Evolutionary conservation across 2,797 vertebrate species (phyloP).

Genomic region (Sebastes vulpes): DNA sequence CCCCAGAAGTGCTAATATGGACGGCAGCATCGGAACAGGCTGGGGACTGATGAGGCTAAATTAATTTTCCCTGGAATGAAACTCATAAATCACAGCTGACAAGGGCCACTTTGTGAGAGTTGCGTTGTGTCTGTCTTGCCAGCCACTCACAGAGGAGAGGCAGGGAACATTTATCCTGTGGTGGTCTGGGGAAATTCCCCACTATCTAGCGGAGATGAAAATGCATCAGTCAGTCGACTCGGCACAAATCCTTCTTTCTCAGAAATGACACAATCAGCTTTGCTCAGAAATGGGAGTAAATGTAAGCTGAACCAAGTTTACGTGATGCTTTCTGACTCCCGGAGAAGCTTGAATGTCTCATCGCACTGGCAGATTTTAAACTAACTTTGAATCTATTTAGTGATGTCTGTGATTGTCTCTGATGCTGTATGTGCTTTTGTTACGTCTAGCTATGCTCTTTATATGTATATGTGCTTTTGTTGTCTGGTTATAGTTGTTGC

Average conservation of each 20-base stretch:
- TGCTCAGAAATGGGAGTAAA: conserved; percentile 15
- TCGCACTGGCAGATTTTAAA: neutral
- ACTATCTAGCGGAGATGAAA: conserved; percentile 51
- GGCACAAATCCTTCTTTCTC: conserved; percentile 34
- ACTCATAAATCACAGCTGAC: conserved; percentile 82
- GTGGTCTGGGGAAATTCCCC: conserved; percentile 71
- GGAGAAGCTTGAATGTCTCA: neutral
- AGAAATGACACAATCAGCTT: conserved; percentile 45
- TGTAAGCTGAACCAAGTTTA: neutral
- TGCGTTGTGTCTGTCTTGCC: conserved; percentile 72
- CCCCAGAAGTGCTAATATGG: conserved; percentile 78
- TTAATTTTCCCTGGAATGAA: conserved; percentile 84
- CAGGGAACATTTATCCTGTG: conserved; percentile 67
- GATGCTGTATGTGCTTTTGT: neutral
- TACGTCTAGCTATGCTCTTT: neutral
- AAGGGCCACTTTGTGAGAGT: conserved; percentile 77
- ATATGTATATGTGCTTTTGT: neutral
- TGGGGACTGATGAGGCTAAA: conserved; percentile 79
- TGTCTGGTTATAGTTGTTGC: neutral
- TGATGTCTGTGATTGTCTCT: neutral
- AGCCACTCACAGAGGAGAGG: conserved; percentile 54
- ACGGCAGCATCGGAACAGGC: conserved; percentile 69
- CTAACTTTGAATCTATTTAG: neutral
- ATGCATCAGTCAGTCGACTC: conserved; percentile 46
- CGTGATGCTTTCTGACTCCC: neutral